phyloP scores from a whole-genome alignment of 2,113 vertebrate genomes.

The Ammodytes marinus region DNA sequence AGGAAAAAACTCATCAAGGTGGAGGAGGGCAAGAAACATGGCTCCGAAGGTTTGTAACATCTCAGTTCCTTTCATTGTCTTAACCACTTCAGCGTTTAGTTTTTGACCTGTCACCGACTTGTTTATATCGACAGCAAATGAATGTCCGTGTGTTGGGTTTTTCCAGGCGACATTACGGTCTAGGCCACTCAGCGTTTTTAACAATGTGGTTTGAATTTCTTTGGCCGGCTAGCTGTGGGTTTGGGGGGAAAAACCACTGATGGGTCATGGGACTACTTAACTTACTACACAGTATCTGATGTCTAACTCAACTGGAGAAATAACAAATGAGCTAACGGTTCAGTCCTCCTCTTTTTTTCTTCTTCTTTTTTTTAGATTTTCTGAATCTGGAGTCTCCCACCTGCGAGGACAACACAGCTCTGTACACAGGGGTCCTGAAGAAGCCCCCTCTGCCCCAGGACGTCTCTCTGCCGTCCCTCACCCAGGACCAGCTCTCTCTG shows the following conservation, averaged over 20 bases:
- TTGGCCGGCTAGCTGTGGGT: slow-evolving; percentile 17
- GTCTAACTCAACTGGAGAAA: slow-evolving; percentile 8
- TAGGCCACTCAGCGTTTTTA: slow-evolving; percentile 21
- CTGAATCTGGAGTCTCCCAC: slow-evolving; percentile 86
- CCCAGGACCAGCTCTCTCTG: slow-evolving; percentile 85
- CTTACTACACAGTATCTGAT: not conserved
- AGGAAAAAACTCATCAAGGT: slow-evolving; percentile 97
- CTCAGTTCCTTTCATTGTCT: not conserved
- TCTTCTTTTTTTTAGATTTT: slow-evolving; percentile 75
- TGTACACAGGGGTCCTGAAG: slow-evolving; percentile 95
- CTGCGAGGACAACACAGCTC: slow-evolving; percentile 90
- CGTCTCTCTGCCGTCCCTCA: slow-evolving; percentile 86
- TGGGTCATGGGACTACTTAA: slow-evolving; percentile 20
- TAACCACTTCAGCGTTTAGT: not conserved
- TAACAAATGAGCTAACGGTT: slow-evolving; percentile 13
- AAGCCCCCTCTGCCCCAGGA: slow-evolving; percentile 88
- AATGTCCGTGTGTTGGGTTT: not conserved
- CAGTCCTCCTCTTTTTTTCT: not conserved
- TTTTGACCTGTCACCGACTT: not conserved
- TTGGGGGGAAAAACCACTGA: slow-evolving; percentile 29
- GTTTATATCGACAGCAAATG: not conserved
- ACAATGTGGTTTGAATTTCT: slow-evolving; percentile 43
- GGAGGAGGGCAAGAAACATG: slow-evolving; percentile 95
- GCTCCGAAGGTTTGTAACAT: slow-evolving; percentile 88
- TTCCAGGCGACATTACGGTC: not conserved